Base-by-base conservation (phyloP, 1,140 invertebrate genomes). In the Drosophila sp. region DNA sequence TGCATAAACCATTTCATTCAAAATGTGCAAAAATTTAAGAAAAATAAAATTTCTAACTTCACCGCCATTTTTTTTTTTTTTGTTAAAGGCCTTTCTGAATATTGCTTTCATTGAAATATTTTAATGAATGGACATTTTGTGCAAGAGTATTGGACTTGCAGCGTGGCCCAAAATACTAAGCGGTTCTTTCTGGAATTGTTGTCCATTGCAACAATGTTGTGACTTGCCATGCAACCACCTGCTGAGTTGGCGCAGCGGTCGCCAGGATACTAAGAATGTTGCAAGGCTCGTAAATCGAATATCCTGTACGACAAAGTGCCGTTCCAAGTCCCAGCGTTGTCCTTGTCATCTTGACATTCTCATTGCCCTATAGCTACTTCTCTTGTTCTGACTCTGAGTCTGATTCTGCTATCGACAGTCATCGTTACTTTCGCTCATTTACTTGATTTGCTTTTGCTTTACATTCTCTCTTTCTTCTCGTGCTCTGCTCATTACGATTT, bases 391-490 rank as follows among this genome's bases (percentile, higher is more conserved):
- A 46, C 41, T 43, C 16, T 43, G 14, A 14, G 7, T 9, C 14
- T 16, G 9, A 14, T 43, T 38, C 36, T 38, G 11, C 41, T 38
- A 38, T 38, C 27, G n/a, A 38, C 36, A 11, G n/a, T 40, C 36
- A 32, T 25, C 50, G 61, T 59, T 57, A 50, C 50, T 59, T 75
- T 79, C 48, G 56, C 41, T 65, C 58, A 46, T 66, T 83, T 18
- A 79, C 72, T 82, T 59, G 62, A 82, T 83, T 76, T 75, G 27
- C 59, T 57, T 38, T 34, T 56, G 62, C 36, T 5, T 13, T 48
- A n/a, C n/a, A n/a, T n/a, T n/a, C n/a, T n/a, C n/a, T n/a, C n/a
- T n/a, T n/a, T n/a, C n/a, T n/a, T n/a, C n/a, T n/a, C n/a, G n/a
- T 32, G 48, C 50, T 21, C 48, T 48, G 11, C 46, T 29, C 36